Evolutionary conservation across 2,113 vertebrate genomes (phyloP).

Genomic region (Alosa alosa): DNA sequence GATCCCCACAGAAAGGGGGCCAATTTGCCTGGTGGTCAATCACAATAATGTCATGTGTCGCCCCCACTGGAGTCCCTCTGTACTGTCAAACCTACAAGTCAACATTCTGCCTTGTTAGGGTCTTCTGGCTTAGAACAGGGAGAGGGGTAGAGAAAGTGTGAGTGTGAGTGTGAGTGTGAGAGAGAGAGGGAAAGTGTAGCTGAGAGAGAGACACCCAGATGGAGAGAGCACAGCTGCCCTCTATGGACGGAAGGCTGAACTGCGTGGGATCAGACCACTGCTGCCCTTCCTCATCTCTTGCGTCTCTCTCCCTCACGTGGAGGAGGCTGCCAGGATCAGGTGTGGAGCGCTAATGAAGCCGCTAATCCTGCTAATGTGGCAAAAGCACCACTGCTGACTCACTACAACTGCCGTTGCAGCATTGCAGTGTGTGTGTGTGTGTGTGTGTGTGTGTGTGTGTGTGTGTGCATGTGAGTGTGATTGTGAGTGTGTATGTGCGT

Average conservation of each 20-base stretch:
- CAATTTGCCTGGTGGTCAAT: conserved; percentile 26
- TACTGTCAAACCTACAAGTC: not conserved
- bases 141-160: not conserved
- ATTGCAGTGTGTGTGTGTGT: too few species aligned
- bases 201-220: conserved; percentile 19
- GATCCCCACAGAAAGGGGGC: conserved; percentile 35
- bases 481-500: too few species aligned
- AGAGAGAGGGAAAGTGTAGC: not conserved
- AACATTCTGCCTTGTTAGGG: not conserved
- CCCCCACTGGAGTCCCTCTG: not conserved
- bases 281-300: conserved; percentile 16
- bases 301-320: conserved; percentile 32
- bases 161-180: not conserved
- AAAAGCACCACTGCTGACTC: conserved; percentile 14
- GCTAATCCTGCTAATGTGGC: conserved; percentile 50
- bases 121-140: not conserved
- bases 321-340: conserved; percentile 45
- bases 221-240: conserved; percentile 67
- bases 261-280: conserved; percentile 25
- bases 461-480: not conserved
- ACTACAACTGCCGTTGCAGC: not conserved
- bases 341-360: conserved; percentile 56
- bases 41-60: not conserved
- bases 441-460: too few species aligned
- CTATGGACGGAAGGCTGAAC: conserved; percentile 57